Evolutionary conservation across 2,888 invertebrate species (phyloP), one percentile per base, ranked within the genome.

Genomic region (Netelia virgata): DNA sequence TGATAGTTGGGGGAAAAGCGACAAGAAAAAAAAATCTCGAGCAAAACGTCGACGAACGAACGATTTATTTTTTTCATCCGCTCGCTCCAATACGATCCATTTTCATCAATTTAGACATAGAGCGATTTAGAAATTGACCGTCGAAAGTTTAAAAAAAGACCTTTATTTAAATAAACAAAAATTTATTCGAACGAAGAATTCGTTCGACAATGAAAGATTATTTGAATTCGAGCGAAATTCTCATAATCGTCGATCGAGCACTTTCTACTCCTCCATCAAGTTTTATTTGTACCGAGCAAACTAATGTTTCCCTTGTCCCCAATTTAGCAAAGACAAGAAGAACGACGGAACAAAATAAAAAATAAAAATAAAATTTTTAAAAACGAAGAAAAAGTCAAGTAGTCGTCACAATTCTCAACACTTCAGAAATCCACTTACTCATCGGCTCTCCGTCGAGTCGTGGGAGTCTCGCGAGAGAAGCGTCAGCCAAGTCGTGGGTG

Each of bases 401-500:
- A 66, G 66, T 43, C 41, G 57, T 57, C 9, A 57, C 53, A 61
- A 78, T 78, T 78, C 50, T 55, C 77, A 47, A 78, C 77, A 78
- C 69, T 78, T 69, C 36, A 61, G 69, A 43, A 41, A 66, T 8
- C 55, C 75, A 78, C 68, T 76, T 68, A 76, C 76, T 76, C 76
- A 76, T 76, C 76, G 76, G 57, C 8, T 23, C 23, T 50, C 43
- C 0, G 28, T 68, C 68, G 18, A 59, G 43, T 47, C 57, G 57
- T 78, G 69, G 61, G 77, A 78, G 61, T 78, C 76, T 57, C 76
- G 41, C 53, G 77, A 70, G 41, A 36, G 77, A 70, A 55, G 47
- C 61, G 23, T n/a, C 47, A 68, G 43, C 20, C 23, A 53, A 78
- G 69, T 78, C 77, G 77, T 78, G 77, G 77, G 69, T 78, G 69